Evolutionary conservation across 2,113 vertebrate species (phyloP).

Genomic region (Bubo bubo): DNA sequence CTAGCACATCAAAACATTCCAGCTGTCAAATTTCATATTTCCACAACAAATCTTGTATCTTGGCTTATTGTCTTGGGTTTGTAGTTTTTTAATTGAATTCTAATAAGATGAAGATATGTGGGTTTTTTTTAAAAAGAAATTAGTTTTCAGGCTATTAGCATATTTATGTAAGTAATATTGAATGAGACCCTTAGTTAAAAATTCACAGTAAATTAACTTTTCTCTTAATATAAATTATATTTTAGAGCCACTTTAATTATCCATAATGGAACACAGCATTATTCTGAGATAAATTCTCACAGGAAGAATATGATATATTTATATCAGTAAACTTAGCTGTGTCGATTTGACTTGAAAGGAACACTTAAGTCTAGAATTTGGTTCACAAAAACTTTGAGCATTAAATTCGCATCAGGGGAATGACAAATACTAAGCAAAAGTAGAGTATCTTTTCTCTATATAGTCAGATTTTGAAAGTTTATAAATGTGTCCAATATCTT

Average conservation of each 20-base stretch:
- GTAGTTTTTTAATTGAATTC: conserved; percentile 1
- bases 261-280: not conserved
- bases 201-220: conserved; percentile 25
- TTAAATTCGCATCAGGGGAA: not conserved
- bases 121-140: not conserved
- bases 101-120: not conserved
- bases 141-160: not conserved
- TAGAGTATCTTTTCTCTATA: not conserved
- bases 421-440: not conserved
- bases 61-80: not conserved
- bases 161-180: not conserved
- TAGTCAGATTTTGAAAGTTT: not conserved
- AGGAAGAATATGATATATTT: not conserved
- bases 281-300: not conserved
- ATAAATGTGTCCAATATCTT: not conserved
- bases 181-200: not conserved
- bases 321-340: not conserved
- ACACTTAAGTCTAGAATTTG: not conserved
- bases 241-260: conserved; percentile 5
- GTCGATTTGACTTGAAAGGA: not conserved
- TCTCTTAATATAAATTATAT: not conserved
- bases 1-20: not conserved
- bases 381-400: not conserved
- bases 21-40: not conserved
- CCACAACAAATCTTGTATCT: not conserved